Percentiles rank a stretch among this genome's conserved stretches.
phyloP scores from a whole-genome alignment of 2,113 vertebrate genomes.

The Mustela lutreola region DNA sequence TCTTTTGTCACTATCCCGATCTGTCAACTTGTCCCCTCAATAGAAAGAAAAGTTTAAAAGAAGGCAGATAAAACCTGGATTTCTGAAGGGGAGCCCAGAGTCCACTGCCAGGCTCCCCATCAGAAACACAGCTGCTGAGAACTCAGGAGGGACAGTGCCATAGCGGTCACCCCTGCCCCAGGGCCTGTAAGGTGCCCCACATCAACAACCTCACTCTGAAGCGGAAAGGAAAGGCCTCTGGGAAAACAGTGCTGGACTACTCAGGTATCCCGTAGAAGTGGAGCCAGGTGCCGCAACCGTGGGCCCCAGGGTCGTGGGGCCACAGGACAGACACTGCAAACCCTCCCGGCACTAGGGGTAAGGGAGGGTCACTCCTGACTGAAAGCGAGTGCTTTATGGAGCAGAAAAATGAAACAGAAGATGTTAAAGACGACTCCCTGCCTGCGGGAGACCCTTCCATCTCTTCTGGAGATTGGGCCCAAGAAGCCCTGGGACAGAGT shows the following conservation, averaged over 20 bases:
- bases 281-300: not conserved
- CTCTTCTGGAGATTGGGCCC: not conserved
- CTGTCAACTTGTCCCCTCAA: not conserved
- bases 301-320: not conserved
- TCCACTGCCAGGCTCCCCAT: not conserved
- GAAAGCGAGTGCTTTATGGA: not conserved
- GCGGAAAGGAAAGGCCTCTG: not conserved
- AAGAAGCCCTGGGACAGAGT: not conserved
- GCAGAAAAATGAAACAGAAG: not conserved
- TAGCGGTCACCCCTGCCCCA: too few relatives aligned
- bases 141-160: not conserved
- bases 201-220: not conserved
- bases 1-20: not conserved
- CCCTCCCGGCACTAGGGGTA: not conserved
- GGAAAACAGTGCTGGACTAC: not conserved
- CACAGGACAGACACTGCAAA: fast-evolving
- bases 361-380: not conserved
- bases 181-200: fast-evolving
- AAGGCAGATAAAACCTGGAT: not conserved
- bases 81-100: not conserved
- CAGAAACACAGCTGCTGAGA: not conserved
- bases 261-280: not conserved
- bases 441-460: not conserved
- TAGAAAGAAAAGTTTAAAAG: not conserved
- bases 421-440: not conserved